Evolutionary conservation across 2,797 vertebrate genomes (phyloP).

Genomic region (Muscicapa striata): DNA sequence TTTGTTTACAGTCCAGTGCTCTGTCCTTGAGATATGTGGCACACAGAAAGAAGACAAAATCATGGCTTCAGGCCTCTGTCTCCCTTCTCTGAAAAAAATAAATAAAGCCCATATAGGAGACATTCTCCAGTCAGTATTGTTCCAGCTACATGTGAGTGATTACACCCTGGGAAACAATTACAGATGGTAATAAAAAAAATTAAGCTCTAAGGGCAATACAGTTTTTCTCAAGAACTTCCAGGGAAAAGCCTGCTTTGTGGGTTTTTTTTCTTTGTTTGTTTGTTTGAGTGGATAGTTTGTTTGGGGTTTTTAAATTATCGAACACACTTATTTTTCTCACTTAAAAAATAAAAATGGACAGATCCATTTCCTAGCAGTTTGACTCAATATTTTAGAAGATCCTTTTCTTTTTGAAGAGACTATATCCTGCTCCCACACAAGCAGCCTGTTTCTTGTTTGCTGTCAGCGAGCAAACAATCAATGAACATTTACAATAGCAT

Average conservation of each 20-base stretch:
- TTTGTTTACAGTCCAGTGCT: slow-evolving; percentile 74
- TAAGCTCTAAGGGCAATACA: background rate
- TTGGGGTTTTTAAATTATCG: background rate
- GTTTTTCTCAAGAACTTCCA: background rate
- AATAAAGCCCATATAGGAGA: slow-evolving; percentile 14
- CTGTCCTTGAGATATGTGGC: slow-evolving; percentile 73
- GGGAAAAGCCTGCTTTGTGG: background rate
- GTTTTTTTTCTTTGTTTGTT: background rate
- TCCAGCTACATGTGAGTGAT: background rate
- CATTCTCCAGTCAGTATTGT: background rate
- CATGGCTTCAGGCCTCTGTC: slow-evolving; percentile 61
- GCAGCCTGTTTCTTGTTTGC: background rate
- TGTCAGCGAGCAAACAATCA: background rate
- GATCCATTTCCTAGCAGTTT: background rate
- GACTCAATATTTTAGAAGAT: background rate
- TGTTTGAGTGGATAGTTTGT: background rate
- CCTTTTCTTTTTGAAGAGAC: background rate
- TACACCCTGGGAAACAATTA: slow-evolving; percentile 2
- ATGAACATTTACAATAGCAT: background rate
- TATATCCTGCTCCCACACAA: background rate
- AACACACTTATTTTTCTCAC: background rate
- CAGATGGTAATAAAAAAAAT: background rate
- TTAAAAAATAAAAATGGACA: background rate
- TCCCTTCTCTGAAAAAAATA: slow-evolving; percentile 47
- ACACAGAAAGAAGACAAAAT: slow-evolving; percentile 62